Evolutionary conservation across 1,140 invertebrate genomes (phyloP).

Genomic region (Fopius arisanus): DNA sequence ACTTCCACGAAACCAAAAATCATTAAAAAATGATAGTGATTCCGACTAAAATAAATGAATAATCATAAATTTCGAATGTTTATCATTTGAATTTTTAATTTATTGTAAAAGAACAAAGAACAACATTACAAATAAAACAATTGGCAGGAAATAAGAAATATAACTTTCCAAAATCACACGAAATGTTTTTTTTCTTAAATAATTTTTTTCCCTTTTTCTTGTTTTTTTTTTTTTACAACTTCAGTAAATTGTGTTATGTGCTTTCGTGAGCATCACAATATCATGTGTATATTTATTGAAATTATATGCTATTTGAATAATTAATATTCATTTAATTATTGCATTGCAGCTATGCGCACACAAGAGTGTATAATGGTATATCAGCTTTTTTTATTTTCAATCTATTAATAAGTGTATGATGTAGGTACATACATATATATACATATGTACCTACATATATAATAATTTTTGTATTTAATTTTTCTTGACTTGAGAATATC

Average conservation of each 20-base stretch:
- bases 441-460: constrained; percentile 51
- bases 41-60: constrained; percentile 47
- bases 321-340: constrained; percentile 53
- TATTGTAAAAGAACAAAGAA: constrained; percentile 66
- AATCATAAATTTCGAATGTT: not conserved
- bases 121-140: constrained; percentile 64
- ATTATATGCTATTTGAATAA: constrained; percentile 15
- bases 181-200: constrained; percentile 42
- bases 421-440: constrained; percentile 46
- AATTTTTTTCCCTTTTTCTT: constrained; percentile 37
- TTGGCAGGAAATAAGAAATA: constrained; percentile 64
- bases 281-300: constrained; percentile 34
- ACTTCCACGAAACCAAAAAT: constrained; percentile 40
- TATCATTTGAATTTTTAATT: constrained; percentile 52
- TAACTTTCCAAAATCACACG: constrained; percentile 65
- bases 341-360: constrained; percentile 62
- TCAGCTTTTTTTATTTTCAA: constrained; percentile 6
- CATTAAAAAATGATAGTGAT: constrained; percentile 51
- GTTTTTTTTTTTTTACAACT: constrained; percentile 48
- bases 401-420: constrained; percentile 12
- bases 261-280: constrained; percentile 64
- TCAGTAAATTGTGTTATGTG: constrained; percentile 62
- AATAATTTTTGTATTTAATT: constrained; percentile 20
- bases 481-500: constrained; percentile 47
- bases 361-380: constrained; percentile 51